Evolutionary conservation across 2,888 invertebrate species (phyloP).

Genomic region (Chaitophorus viminalis): DNA sequence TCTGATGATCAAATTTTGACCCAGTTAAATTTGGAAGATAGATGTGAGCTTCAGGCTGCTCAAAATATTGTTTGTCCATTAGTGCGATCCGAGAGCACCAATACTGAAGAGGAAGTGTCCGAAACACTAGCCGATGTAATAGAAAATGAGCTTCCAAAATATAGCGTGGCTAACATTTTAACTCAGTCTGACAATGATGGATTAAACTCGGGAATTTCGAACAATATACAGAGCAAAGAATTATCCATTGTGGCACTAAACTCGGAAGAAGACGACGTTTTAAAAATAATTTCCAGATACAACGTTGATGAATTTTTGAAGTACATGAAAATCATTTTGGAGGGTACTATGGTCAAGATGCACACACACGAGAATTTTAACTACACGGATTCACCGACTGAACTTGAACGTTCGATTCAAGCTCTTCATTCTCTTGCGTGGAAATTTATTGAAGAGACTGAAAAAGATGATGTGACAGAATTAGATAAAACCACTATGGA

Average conservation of each 20-base stretch:
- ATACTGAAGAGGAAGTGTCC: constrained; percentile 52
- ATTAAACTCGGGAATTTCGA: constrained; percentile 10
- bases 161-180: neutral
- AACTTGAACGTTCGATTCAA: constrained; percentile 32
- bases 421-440: constrained; percentile 43
- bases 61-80: neutral
- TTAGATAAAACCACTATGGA: constrained; percentile 62
- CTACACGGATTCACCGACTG: neutral
- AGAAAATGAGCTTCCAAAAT: constrained; percentile 25
- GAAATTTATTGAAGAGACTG: constrained; percentile 53
- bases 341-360: constrained; percentile 39
- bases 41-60: neutral
- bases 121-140: constrained; percentile 40
- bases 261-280: constrained; percentile 18
- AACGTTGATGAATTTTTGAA: constrained; percentile 42
- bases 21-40: constrained; percentile 16
- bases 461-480: constrained; percentile 51
- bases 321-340: constrained; percentile 46
- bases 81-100: constrained; percentile 30
- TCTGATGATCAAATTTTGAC: constrained; percentile 49
- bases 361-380: constrained; percentile 1
- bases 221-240: neutral
- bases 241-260: neutral
- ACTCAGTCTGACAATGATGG: constrained; percentile 17
- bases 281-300: neutral